Conservation (phyloP, 2,113 vertebrate species). For the Actenoides hombroni region DNA sequence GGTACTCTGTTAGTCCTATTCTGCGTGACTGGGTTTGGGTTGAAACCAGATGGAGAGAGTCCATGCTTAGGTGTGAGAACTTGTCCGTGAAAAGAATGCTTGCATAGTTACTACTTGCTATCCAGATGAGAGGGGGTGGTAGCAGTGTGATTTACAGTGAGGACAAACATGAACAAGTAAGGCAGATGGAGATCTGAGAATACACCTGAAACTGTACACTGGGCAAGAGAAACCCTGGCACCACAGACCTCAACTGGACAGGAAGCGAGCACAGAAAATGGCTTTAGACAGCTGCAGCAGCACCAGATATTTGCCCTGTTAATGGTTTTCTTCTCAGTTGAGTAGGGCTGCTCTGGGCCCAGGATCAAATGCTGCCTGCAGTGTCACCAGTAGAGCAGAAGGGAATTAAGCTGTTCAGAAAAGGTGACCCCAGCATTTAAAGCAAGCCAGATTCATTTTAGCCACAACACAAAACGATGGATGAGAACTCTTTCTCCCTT, state of each 20-base stretch:
- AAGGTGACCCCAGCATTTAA: background rate
- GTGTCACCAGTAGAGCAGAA: background rate
- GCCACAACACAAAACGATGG: background rate
- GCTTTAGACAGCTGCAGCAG: background rate
- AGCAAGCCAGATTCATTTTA: background rate
- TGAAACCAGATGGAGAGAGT: slow-evolving; percentile 22
- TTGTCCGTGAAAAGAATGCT: background rate
- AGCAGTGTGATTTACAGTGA: background rate
- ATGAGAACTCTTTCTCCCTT: background rate
- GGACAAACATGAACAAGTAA: background rate
- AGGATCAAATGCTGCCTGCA: background rate
- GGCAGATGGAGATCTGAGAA: background rate
- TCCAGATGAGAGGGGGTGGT: background rate
- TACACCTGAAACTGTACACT: background rate
- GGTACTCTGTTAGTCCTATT: background rate
- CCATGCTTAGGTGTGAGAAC: slow-evolving; percentile 18
- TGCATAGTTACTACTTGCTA: background rate
- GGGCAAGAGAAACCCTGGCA: background rate
- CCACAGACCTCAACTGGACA: background rate
- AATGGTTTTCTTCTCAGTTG: background rate
- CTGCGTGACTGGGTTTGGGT: background rate
- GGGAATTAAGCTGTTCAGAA: background rate
- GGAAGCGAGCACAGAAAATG: background rate
- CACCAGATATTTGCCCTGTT: background rate
- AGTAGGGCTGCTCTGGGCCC: background rate